These are phyloP conservation scores for Synergus umbraculus DNA, from an alignment of 2,888 invertebrate genomes.

Conservation along the genomic window DNA sequence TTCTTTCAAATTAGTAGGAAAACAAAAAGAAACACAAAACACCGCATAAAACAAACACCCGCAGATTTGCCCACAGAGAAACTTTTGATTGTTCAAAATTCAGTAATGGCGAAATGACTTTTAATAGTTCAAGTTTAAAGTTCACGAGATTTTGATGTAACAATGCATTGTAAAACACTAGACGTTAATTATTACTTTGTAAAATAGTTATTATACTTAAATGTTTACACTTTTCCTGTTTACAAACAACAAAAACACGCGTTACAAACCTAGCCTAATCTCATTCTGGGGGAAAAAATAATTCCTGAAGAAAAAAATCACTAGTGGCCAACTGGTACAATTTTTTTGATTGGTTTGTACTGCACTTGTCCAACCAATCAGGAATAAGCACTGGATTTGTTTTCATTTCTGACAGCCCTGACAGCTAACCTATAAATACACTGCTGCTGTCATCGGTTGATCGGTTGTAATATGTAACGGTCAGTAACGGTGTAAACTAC, in stretches of 20 bases:
- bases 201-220: neutral
- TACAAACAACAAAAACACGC: neutral
- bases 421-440: slow-evolving; percentile 12
- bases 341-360: neutral
- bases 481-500: neutral
- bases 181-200: neutral
- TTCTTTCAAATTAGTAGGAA: neutral
- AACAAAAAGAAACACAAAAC: neutral
- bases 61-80: neutral
- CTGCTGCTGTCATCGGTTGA: neutral
- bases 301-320: neutral
- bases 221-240: neutral
- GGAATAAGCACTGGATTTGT: neutral
- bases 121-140: neutral
- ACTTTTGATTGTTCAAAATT: neutral
- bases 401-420: neutral
- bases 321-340: neutral
- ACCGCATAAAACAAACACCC: neutral
- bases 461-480: neutral
- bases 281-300: too few species aligned
- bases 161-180: neutral
- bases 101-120: neutral
- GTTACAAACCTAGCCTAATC: too few species aligned
- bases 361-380: neutral
- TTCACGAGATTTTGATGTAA: neutral